These are phyloP conservation scores for Proteles cristata DNA, from an alignment of 2,113 vertebrate species.

Conservation along the genomic window DNA sequence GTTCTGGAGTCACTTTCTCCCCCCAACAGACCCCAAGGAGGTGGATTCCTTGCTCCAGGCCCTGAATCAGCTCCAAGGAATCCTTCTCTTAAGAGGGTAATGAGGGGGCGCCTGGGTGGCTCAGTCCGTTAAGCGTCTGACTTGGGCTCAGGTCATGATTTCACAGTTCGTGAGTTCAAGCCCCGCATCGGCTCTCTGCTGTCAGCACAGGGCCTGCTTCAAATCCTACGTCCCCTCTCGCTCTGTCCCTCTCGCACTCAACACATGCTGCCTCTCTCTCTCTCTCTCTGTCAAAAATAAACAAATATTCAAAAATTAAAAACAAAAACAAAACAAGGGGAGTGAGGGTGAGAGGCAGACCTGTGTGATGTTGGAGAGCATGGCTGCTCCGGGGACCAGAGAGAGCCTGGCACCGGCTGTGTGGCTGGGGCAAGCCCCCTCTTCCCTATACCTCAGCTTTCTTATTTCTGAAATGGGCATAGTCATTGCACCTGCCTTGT, in stretches of 20 bases:
- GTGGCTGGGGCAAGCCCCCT: not conserved
- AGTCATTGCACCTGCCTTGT: not conserved
- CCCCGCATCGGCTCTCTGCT: too few species aligned
- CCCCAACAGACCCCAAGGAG: conserved; percentile 2
- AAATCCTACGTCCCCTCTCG: too few species aligned
- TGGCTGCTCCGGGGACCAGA: not conserved
- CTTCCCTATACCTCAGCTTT: not conserved
- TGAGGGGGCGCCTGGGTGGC: not conserved
- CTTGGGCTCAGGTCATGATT: too few species aligned
- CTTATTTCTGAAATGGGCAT: not conserved
- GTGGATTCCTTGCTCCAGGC: conserved; percentile 5
- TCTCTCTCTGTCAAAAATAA: too few species aligned
- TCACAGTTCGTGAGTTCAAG: too few species aligned
- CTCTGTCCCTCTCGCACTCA: too few species aligned
- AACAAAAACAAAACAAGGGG: not conserved
- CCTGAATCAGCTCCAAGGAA: conserved; percentile 66
- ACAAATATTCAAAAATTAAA: too few species aligned
- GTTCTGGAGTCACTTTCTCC: conserved; percentile 51
- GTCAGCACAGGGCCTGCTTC: too few species aligned
- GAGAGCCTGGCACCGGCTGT: not conserved
- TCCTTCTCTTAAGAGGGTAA: not conserved
- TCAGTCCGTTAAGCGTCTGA: too few species aligned
- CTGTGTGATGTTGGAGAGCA: not conserved
- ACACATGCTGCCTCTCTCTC: too few species aligned
- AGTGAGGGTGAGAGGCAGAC: not conserved